Percentiles rank a stretch among this genome's conserved stretches.
phyloP scores from a whole-genome alignment of 2,113 vertebrate species.

The Castor canadensis region DNA sequence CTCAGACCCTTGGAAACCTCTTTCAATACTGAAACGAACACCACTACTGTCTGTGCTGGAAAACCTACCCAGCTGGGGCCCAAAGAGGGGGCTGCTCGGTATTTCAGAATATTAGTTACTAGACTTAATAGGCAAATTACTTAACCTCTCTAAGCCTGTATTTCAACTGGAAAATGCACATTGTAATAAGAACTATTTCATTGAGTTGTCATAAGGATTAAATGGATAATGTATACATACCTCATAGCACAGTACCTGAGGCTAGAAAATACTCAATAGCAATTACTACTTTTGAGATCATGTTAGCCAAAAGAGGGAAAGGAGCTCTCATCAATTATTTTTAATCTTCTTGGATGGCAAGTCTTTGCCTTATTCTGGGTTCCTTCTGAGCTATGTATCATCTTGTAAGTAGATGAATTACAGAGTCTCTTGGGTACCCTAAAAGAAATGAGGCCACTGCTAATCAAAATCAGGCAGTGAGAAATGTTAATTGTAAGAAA shows the following conservation, averaged over 20 bases:
- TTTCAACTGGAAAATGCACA: conserved; percentile 14
- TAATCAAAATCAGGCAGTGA: conserved; percentile 57
- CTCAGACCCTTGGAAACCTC: background rate
- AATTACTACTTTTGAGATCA: background rate
- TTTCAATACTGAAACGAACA: background rate
- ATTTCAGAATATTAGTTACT: background rate
- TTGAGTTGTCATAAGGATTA: background rate
- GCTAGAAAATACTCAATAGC: background rate
- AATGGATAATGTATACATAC: background rate
- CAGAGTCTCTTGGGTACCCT: conserved; percentile 15
- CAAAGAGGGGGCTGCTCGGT: background rate
- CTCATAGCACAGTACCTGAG: background rate
- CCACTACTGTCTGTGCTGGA: background rate
- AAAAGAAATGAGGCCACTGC: conserved; percentile 67
- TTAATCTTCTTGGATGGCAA: background rate
- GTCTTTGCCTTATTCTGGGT: background rate
- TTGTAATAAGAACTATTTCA: background rate
- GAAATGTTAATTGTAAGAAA: conserved; percentile 65
- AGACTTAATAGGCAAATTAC: background rate
- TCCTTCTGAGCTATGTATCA: conserved; percentile 21
- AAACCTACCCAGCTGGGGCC: background rate
- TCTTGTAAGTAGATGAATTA: conserved; percentile 49
- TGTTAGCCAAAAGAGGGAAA: background rate
- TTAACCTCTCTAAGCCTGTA: background rate
- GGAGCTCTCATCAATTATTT: background rate